Evolutionary conservation across 2,888 invertebrate species (phyloP), one percentile per base, ranked within the genome.

Genomic region (Volucella inflata): DNA sequence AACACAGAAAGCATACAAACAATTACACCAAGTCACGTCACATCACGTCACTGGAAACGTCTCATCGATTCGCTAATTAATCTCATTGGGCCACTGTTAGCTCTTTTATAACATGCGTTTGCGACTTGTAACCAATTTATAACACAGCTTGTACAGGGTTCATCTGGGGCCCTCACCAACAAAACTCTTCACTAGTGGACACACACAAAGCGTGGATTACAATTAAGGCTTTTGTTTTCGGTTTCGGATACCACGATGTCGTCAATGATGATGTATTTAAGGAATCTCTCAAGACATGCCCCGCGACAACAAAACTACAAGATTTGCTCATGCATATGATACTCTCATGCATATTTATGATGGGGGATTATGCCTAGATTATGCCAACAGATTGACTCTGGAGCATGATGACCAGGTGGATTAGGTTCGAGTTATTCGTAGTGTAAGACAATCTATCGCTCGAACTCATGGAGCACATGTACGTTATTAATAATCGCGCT

Each of bases 1-100:
- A 76, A 65, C 38, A 9, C 11, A 4, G n/a, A 59, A 46, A 44
- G 8, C 6, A 44, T 48, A 48, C 46, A 70, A n/a, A 30, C 30
- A 30, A 30, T 6, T 6, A 30, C 30, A 30, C 4, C 30, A 30
- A 30, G 4, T 30, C 30, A n/a, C n/a, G n/a, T n/a, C n/a, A 30
- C 30, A 6, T 30, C 30, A 30, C 30, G 30, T 30, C 40, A 48
- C 40, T 21, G 40, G 21, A 46, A 57, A 42, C 14, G 30, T 30
- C 55, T 68, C 67, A 68, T 83, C 62, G 78, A 83, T 72, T 72
- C 48, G 78, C 78, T 72, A 83, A 83, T 83, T 83, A 83, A 83
- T 83, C 72, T 72, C 72, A 55, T 57, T 72, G 53, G 67, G 62
- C 65, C 82, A 55, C 60, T 38, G 42, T 62, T 78, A 67, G 53